Base-by-base conservation (phyloP, 2,888 invertebrate species). In the Brachypterus glaber region DNA sequence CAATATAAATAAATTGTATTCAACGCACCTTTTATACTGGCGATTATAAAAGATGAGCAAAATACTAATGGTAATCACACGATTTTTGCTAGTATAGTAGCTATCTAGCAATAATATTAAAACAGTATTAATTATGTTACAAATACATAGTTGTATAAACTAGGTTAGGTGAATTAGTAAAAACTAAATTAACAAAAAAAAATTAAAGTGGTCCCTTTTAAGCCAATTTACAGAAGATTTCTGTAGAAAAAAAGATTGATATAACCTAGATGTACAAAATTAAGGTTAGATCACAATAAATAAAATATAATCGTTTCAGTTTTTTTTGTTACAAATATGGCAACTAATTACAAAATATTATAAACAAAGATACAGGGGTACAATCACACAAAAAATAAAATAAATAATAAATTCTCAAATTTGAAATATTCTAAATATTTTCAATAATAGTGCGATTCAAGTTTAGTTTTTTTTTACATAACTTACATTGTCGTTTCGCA, bases 131-230 rank as follows among this genome's bases (percentile, higher is more conserved):
- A 40, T 40, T 35, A 31, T 40, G 12, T 34, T 39, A 18, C 24
- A 31, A 15, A 17, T 24, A 30, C 15, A 41, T 21, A 18, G 16
- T 33, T 33, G 34, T 36, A 36, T 46, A 40, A 53, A 52, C 51
- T 49, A 47, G 49, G 52, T 52, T 51, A 52, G 45, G 45, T 37
- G 53, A 52, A 58, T 60, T 59, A 60, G 59, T 60, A 59, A 48
- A 51, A 49, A 49, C 45, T 49, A 45, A 54, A 50, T 49, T 51
- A 50, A 45, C 7, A 50, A 49, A 53, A 51, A 46, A 45, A 47
- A 50, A 55, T 54, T 51, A 47, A 55, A 60, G 60, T 62, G 62
- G 62, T 61, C 60, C 63, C 62, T 51, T 53, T 51, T 52, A 52
- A 55, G 52, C 56, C 55, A 54, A 56, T 54, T 48, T 50, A 51